Evolutionary conservation across 1,140 invertebrate species (phyloP).

Genomic region (Bradynema listronoti): DNA sequence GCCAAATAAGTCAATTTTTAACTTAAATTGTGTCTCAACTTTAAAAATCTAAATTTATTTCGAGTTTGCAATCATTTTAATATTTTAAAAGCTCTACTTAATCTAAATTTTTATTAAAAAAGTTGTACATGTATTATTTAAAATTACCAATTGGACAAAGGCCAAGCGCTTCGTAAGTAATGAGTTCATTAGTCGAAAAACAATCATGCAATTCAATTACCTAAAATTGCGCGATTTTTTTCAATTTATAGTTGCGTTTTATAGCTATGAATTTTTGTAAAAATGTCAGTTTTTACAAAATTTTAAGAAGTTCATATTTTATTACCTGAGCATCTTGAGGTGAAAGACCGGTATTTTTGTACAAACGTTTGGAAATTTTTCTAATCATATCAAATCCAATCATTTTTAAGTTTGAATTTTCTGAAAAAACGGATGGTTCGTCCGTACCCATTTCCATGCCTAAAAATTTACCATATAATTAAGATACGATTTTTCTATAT

Average conservation of each 20-base stretch:
- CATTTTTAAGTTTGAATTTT: constrained; percentile 81
- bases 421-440: constrained; percentile 73
- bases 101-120: neutral
- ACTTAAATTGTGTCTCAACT: no score
- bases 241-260: neutral
- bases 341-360: constrained; percentile 66
- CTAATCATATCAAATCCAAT: constrained; percentile 92
- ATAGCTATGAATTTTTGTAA: neutral
- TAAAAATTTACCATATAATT: constrained; percentile 8
- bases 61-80: no score
- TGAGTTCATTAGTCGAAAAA: constrained; percentile 92
- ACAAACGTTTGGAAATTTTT: constrained; percentile 72
- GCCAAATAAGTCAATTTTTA: constrained; percentile 10
- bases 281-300: neutral
- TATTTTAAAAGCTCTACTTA: no score
- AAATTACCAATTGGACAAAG: constrained; percentile 71
- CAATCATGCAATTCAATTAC: constrained; percentile 99
- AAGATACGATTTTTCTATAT: neutral
- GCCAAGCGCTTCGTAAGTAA: constrained; percentile 93
- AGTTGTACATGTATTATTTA: neutral
- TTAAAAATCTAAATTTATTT: no score
- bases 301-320: neutral
- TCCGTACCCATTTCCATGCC: constrained; percentile 66
- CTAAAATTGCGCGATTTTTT: constrained; percentile 11
- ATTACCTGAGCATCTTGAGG: constrained; percentile 51